Conservation (phyloP, 1,140 invertebrate genomes). For the Drosophila hydei region DNA sequence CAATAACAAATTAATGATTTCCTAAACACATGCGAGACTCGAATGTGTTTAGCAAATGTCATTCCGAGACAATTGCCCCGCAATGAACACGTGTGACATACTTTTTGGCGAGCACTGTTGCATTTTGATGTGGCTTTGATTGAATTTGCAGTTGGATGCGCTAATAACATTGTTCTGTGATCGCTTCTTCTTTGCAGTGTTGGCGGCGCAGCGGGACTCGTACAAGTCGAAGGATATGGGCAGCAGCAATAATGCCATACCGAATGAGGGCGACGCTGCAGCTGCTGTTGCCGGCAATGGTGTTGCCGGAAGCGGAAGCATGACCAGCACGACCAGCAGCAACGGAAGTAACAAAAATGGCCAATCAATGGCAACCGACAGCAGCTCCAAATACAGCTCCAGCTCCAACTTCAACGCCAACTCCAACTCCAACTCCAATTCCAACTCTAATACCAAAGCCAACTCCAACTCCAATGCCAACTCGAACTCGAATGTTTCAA, state of each 20-base stretch:
- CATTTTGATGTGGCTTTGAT: neutral
- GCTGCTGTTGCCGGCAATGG: conserved; percentile 44
- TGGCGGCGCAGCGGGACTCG: conserved; percentile 76
- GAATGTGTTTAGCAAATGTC: neutral
- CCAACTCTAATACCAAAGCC: neutral
- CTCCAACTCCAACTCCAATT: conserved; percentile 17
- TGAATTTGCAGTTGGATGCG: conserved; percentile 6
- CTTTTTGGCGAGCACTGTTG: neutral
- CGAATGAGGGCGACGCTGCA: conserved; percentile 43
- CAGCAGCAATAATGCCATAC: conserved; percentile 72
- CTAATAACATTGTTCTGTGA: neutral
- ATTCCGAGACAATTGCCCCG: conserved; percentile 5
- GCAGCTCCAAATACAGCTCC: conserved; percentile 27
- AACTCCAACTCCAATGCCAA: conserved; percentile 12
- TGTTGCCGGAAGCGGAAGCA: conserved; percentile 68
- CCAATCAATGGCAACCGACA: conserved; percentile 26
- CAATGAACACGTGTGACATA: neutral
- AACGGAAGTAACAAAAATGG: conserved; percentile 64
- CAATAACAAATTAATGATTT: conserved; percentile 47
- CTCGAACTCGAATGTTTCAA: conserved; percentile 4
- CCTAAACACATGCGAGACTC: conserved; percentile 11
- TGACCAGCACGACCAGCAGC: conserved; percentile 44
- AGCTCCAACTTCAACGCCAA: conserved; percentile 12
- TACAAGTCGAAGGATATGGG: conserved; percentile 78
- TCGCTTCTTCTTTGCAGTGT: conserved; percentile 41